These are phyloP conservation scores for Zeugodacus cucurbitae DNA, from an alignment of 1,140 invertebrate species.

Conservation along the genomic window DNA sequence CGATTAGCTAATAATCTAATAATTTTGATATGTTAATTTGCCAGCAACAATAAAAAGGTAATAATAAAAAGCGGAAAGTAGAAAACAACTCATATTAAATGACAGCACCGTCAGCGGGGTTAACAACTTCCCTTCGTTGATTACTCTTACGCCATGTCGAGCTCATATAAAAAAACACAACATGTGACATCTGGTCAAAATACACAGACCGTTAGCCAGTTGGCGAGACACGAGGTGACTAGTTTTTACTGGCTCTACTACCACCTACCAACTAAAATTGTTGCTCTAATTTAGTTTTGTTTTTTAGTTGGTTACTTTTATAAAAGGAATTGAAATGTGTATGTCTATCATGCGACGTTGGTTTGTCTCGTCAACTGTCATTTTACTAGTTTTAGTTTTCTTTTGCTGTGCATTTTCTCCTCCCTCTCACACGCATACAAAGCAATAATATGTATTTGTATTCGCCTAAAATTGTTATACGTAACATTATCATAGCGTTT, in stretches of 20 bases:
- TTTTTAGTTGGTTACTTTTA: not conserved
- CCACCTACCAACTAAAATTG: not conserved
- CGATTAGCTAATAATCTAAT: not conserved
- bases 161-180: not conserved
- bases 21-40: conserved; percentile 16
- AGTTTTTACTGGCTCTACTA: not conserved
- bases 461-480: not conserved
- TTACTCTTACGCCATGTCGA: conserved; percentile 13
- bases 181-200: not conserved
- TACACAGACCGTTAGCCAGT: not conserved
- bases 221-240: not conserved
- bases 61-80: not conserved
- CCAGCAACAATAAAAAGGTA: not conserved
- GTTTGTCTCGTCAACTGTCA: not conserved
- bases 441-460: not conserved
- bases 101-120: not conserved
- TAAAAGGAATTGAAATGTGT: not conserved
- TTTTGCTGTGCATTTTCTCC: not conserved
- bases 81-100: not conserved
- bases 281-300: not conserved
- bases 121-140: not conserved
- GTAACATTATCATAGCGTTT: not conserved
- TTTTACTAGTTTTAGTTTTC: not conserved
- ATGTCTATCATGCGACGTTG: not conserved
- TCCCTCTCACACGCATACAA: not conserved